Conservation (phyloP, 2,888 invertebrate genomes). For the Drosophila fungiperda region DNA sequence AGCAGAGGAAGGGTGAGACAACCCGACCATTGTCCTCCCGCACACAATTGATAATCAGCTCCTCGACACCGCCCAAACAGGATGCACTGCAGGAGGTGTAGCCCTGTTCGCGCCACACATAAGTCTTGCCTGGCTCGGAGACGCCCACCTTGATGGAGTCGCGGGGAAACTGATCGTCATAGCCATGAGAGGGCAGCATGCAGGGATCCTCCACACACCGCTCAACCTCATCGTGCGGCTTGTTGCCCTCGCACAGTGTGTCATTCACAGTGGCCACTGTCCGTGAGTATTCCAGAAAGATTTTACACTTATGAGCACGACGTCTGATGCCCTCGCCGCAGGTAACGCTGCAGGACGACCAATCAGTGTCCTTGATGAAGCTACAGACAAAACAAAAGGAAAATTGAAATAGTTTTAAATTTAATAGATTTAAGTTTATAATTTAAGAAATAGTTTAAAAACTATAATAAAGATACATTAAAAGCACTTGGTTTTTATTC, state of each 20-base stretch:
- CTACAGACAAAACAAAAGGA: constrained; percentile 85
- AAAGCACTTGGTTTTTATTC: neutral
- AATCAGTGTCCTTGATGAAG: constrained; percentile 94
- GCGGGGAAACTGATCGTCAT: constrained; percentile 84
- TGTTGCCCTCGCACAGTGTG: constrained; percentile 93
- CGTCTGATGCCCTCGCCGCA: constrained; percentile 96
- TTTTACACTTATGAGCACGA: constrained; percentile 96
- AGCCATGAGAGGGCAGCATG: constrained; percentile 87
- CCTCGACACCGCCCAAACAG: constrained; percentile 95
- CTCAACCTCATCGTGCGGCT: constrained; percentile 92
- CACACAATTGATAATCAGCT: constrained; percentile 94
- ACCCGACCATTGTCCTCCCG: constrained; percentile 94
- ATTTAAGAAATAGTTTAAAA: neutral
- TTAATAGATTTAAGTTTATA: neutral
- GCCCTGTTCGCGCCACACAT: constrained; percentile 95
- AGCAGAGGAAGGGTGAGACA: constrained; percentile 94
- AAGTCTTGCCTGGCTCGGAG: constrained; percentile 91
- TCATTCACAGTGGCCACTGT: constrained; percentile 95
- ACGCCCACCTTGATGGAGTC: constrained; percentile 88
- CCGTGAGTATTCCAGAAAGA: constrained; percentile 95
- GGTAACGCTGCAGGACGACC: constrained; percentile 96
- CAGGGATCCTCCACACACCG: constrained; percentile 93
- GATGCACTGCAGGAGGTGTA: constrained; percentile 97
- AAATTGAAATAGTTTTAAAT: neutral
- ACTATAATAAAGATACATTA: neutral